Conservation (phyloP, 2,888 invertebrate species). For the Mythimna vitellina region DNA sequence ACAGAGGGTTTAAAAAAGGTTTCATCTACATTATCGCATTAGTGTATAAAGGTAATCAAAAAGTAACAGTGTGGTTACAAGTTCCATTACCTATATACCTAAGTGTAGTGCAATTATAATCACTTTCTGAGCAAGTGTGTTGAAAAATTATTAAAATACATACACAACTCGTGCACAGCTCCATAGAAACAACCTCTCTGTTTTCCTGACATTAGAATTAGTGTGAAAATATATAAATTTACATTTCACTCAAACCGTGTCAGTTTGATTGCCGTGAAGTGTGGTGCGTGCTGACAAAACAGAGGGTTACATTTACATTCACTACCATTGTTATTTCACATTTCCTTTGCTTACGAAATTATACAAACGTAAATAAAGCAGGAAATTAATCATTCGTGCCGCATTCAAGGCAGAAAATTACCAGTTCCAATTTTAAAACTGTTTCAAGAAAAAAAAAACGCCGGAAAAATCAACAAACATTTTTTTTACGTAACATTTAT, state of each 20-base stretch:
- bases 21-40: too few species aligned
- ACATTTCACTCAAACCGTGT: slow-evolving; percentile 60
- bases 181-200: slow-evolving; percentile 1
- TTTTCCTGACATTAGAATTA: slow-evolving; percentile 32
- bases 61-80: too few species aligned
- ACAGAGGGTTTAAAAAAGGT: too few species aligned
- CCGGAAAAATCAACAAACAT: slow-evolving; percentile 22
- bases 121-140: too few species aligned
- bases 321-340: slow-evolving; percentile 66
- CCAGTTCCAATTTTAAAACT: slow-evolving; percentile 23
- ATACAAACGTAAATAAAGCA: slow-evolving; percentile 68
- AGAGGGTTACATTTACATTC: slow-evolving; percentile 71
- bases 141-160: slow-evolving; percentile 5
- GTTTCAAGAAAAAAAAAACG: slow-evolving; percentile 16
- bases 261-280: slow-evolving; percentile 69
- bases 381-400: slow-evolving; percentile 73
- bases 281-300: slow-evolving; percentile 73
- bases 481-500: slow-evolving; percentile 33
- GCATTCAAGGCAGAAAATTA: slow-evolving; percentile 7
- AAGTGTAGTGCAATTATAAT: too few species aligned
- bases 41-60: too few species aligned
- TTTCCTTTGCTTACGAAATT: slow-evolving; percentile 74
- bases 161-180: not conserved
- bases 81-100: too few species aligned
- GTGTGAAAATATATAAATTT: slow-evolving; percentile 54